Base-by-base conservation (phyloP, 2,888 invertebrate species). In the Mayetiola destructor region DNA sequence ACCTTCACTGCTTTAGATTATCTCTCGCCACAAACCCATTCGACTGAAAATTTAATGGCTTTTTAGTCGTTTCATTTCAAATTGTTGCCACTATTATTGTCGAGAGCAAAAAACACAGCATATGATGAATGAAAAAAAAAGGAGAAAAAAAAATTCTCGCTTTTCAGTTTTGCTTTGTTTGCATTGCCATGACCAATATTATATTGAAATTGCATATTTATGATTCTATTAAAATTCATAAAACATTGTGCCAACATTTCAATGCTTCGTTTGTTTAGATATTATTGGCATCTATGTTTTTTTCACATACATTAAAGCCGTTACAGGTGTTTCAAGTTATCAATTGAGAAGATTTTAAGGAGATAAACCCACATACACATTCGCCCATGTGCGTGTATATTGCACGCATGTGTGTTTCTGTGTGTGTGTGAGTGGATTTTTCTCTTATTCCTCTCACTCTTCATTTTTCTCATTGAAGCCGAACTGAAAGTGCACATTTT, bases 121-220 rank as follows among this genome's bases (percentile, higher is more conserved):
- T n/a, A n/a, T n/a, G n/a, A n/a, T n/a, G n/a, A n/a, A n/a, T 48
- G n/a, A 27, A 21, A 4, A 42, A 23, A 42, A 23, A 42, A 21
- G 23, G 23, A 21, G 14, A 42, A 42, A 42, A 3, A 5, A 42
- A n/a, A 23, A 23, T 27, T 2, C 16, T n/a, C 27, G 48, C 48
- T 14, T 48, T n/a, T n/a, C n/a, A n/a, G n/a, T n/a, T n/a, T n/a
- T n/a, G n/a, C n/a, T n/a, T n/a, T n/a, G n/a, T n/a, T n/a, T 23
- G 27, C 27, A 27, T 48, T 48, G 48, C 48, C 48, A 48, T 48
- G 48, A 48, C 48, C 48, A 48, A 48, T 12, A 48, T 48, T 48
- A 42, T n/a, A n/a, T 42, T 42, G 14, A 42, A 42, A 42, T 42
- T 42, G 42, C 42, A 42, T 42, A 42, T 42, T 21, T 12, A 32